A percentile compares a stretch with the other conserved stretches of the same genome.
Evolutionary conservation across 2,113 vertebrate species (phyloP).

Genomic region (Polyodon spathula): DNA sequence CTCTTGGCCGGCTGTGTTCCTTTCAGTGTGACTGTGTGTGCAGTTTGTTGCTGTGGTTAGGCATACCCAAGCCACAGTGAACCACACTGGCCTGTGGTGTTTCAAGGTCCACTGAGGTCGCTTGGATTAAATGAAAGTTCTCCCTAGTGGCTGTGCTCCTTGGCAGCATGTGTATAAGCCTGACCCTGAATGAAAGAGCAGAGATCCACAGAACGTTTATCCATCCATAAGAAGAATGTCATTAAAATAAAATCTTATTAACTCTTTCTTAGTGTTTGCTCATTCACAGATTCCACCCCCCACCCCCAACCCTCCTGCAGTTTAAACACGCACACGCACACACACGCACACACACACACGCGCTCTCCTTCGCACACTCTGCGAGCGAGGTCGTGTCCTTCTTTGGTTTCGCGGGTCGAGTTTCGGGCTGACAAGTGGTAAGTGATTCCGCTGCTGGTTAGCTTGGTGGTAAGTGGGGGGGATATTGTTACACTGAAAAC

Average conservation of each 20-base stretch:
- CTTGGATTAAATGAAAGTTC: constrained; percentile 39
- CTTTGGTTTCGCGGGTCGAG: constrained; percentile 73
- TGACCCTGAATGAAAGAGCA: too few species aligned
- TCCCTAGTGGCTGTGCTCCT: neutral
- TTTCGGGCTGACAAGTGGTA: constrained; percentile 93
- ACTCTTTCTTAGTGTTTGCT: too few species aligned
- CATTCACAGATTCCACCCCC: too few species aligned
- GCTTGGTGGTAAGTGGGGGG: constrained; percentile 80
- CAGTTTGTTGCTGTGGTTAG: constrained; percentile 41
- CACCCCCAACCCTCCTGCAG: too few species aligned
- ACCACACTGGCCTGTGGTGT: constrained; percentile 57
- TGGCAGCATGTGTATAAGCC: too few species aligned
- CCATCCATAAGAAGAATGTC: too few species aligned
- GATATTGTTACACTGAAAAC: constrained; percentile 98
- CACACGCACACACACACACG: constrained; percentile 10
- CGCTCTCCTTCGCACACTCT: constrained; percentile 10
- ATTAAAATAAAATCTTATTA: too few species aligned
- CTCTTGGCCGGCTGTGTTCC: too few species aligned
- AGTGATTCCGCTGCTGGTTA: constrained; percentile 91
- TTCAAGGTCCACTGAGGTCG: constrained; percentile 44
- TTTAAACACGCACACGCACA: too few species aligned
- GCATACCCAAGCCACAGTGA: constrained; percentile 42
- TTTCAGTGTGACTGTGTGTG: constrained; percentile 17
- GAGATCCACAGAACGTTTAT: too few species aligned
- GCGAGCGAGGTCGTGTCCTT: constrained; percentile 75